Evolutionary conservation across 2,113 vertebrate species (phyloP), one percentile per base, ranked within the genome.

Genomic region (Gambusia holbrooki): DNA sequence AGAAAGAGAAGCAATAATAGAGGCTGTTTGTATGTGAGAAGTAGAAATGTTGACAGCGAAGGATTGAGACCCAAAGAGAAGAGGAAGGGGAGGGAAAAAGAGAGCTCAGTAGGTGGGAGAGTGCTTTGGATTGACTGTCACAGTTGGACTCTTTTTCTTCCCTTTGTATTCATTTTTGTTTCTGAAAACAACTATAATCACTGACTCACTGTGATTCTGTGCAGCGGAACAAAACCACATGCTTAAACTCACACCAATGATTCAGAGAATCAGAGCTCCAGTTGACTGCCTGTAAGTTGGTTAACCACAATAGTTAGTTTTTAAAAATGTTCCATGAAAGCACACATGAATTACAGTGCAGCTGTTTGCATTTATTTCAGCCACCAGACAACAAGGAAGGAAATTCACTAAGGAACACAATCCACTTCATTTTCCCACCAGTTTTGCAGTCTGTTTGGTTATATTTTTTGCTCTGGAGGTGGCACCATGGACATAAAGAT

Each of bases 121-220:
- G 87, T 89, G 87, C 73, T 89, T 90, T 71, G 83, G 85, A 90
- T 90, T 90, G 89, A 91, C 92, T 92, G 81, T 80, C 88, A 10
- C 88, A 83, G 88, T 79, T 15, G 89, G 91, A 86, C 80, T 81
- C 84, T 74, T 88, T 89, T 28, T 28, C 88, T 66, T 80, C 77
- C 76, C 85, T 73, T 85, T 86, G 80, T 83, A 90, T 90, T 83
- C 84, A 84, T 90, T 91, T 91, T 84, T 86, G 77, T 81, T 63
- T 68, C 54, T 71, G 81, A 84, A 90, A 92, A 93, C 84, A 92
- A 89, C 92, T 91, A 82, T 93, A 94, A 94, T 93, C 89, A 93
- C 86, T 61, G 35, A 84, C 91, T 72, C 86, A 79, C 87, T 83
- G 79, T 81, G 82, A 83, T 74, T 82, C 73, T 81, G 45, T 67